Percentiles rank a stretch among this genome's conserved stretches.
These are phyloP conservation scores for Eptesicus fuscus DNA, from an alignment of 2,113 vertebrate species.

Conservation along the genomic window DNA sequence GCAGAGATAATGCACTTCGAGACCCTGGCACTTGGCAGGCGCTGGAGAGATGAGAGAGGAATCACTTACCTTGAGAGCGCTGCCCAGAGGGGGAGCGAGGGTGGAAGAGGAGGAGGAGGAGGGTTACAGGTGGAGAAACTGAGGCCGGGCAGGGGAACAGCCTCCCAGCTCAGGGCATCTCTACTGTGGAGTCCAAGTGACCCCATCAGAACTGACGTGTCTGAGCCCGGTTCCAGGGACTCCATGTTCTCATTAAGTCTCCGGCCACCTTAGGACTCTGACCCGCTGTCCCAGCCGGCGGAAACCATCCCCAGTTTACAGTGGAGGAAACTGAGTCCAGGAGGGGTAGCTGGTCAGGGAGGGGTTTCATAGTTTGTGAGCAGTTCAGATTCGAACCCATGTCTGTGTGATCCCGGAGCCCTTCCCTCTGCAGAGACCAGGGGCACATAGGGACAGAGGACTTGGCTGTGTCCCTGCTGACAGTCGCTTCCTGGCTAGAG, in stretches of 20 bases:
- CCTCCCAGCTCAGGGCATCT: neutral
- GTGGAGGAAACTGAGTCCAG: neutral
- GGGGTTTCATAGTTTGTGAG: neutral
- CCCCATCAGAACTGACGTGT: fast-evolving
- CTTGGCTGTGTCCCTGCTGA: neutral
- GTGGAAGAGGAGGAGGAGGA: too few relatives aligned
- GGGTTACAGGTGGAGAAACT: neutral
- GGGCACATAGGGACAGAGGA: neutral
- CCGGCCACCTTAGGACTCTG: too few relatives aligned
- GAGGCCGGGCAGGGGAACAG: neutral
- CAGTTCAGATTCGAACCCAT: neutral
- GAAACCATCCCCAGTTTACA: neutral
- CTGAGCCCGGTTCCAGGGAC: neutral
- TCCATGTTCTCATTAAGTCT: neutral
- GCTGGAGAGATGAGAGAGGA: neutral
- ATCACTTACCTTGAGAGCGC: neutral
- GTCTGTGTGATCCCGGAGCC: neutral
- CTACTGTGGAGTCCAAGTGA: neutral
- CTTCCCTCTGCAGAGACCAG: neutral
- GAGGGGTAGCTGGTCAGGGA: neutral
- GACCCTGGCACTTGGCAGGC: neutral
- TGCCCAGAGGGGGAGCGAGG: neutral
- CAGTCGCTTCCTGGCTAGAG: neutral
- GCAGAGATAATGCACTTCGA: neutral
- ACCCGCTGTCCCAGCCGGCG: neutral